Base-by-base conservation (phyloP, 2,113 vertebrate species). In the Carassius auratus region DNA sequence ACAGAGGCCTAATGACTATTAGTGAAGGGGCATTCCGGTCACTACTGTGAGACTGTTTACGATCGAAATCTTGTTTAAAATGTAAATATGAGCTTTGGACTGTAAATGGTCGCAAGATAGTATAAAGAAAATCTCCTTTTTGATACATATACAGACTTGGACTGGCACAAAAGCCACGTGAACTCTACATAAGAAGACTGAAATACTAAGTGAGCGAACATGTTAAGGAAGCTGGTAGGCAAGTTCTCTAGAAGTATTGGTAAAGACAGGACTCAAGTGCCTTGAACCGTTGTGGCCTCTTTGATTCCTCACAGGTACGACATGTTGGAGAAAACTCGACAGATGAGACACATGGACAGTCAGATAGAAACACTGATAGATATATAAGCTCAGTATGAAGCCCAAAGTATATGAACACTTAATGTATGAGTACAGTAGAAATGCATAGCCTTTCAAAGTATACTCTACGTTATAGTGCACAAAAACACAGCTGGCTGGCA, bases 21-120 rank as follows among this genome's bases (percentile, higher is more conserved):
- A 77, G 38, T 66, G 61, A 91, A 89, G 84, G 90, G 92, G 90
- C 88, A 92, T 92, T 92, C 90, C 92, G 89, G 87, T 86, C 87
- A 88, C 83, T 86, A 85, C 66, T 87, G 84, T 88, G 89, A 91
- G 87, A 90, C 91, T 91, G 86, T 88, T 61, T 86, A 91, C 91
- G 94, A 90, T 76, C 38, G 52, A 77, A 71, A 45, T 91, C 88
- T 90, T 92, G 84, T 84, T 89, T 75, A 81, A 69, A 78, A 79
- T 95, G 94, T 95, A 95, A 93, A 95, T 95, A 95, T 91, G 91
- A 88, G 89, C 90, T 89, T 76, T 86, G 81, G 48, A 85, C 83
- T 94, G 88, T 93, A 91, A 88, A 92, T 90, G 91, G 91, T 89
- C 91, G 89, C 87, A 88, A 45, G 89, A 90, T 91, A 86, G 85